phyloP scores from a whole-genome alignment of 2,888 invertebrate species.

The Quadriops clusia region DNA sequence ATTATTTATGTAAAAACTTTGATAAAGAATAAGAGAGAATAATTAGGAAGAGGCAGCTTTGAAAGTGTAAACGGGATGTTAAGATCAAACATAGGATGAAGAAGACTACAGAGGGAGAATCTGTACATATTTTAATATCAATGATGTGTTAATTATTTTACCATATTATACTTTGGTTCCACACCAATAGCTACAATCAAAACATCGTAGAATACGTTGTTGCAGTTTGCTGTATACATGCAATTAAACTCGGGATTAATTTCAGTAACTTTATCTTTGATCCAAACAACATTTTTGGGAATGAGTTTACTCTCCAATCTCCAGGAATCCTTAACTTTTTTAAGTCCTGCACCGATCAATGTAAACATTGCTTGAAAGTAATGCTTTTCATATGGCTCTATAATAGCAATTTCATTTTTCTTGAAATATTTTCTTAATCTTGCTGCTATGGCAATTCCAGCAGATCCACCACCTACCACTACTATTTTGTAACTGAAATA shows the following conservation, averaged over 20 bases:
- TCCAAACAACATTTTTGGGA: constrained; percentile 60
- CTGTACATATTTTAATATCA: background rate
- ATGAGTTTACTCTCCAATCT: constrained; percentile 52
- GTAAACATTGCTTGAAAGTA: constrained; percentile 91
- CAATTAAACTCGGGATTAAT: constrained; percentile 57
- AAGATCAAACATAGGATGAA: background rate
- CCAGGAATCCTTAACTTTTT: constrained; percentile 47
- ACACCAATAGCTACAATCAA: constrained; percentile 70
- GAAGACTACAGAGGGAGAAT: background rate
- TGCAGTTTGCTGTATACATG: constrained; percentile 52
- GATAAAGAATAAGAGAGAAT: background rate
- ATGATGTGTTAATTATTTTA: constrained; percentile 27
- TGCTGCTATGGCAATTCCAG: constrained; percentile 74
- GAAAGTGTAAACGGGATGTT: background rate
- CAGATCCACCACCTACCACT: constrained; percentile 80
- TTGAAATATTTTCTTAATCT: constrained; percentile 60
- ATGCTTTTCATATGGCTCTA: constrained; percentile 70
- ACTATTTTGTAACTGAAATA: constrained; percentile 60
- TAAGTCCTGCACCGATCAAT: constrained; percentile 75
- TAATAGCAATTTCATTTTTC: constrained; percentile 56
- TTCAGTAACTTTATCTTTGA: constrained; percentile 52
- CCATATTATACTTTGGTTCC: constrained; percentile 59
- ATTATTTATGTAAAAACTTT: background rate
- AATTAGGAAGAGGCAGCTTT: no score
- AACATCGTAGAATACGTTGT: constrained; percentile 62